Conservation (phyloP, 2,797 vertebrate genomes). For the Lagorchestes hirsutus region DNA sequence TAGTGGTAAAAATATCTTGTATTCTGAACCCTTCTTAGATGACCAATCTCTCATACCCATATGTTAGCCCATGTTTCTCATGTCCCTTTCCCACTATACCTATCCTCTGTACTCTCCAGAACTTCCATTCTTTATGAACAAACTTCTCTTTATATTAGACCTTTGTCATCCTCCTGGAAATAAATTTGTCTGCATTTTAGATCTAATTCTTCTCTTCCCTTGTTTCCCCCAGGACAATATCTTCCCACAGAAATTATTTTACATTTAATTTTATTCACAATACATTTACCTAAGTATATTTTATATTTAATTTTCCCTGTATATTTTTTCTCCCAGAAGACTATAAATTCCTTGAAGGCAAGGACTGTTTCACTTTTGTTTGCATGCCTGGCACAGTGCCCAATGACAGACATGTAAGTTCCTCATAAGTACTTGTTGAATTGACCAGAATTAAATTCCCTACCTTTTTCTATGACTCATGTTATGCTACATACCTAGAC, state of each 20-base stretch:
- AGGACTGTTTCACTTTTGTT: not conserved
- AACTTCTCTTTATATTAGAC: not conserved
- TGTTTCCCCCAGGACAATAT: not conserved
- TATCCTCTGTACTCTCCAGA: not conserved
- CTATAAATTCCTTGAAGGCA: not conserved
- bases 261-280: not conserved
- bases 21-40: not conserved
- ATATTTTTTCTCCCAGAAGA: not conserved
- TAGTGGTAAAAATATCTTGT: not conserved
- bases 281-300: not conserved
- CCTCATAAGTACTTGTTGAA: not conserved
- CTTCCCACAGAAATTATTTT: not conserved
- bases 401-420: not conserved
- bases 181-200: not conserved
- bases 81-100: not conserved
- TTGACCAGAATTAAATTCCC: not conserved
- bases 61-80: not conserved
- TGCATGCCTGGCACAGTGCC: not conserved
- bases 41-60: not conserved
- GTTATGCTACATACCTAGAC: slow-evolving; percentile 34
- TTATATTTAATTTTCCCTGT: not conserved
- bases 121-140: not conserved
- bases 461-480: slow-evolving; percentile 46
- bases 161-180: not conserved
- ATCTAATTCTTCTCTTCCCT: not conserved